Conservation (phyloP, 2,888 invertebrate genomes). For the Ophioninae sp. region DNA sequence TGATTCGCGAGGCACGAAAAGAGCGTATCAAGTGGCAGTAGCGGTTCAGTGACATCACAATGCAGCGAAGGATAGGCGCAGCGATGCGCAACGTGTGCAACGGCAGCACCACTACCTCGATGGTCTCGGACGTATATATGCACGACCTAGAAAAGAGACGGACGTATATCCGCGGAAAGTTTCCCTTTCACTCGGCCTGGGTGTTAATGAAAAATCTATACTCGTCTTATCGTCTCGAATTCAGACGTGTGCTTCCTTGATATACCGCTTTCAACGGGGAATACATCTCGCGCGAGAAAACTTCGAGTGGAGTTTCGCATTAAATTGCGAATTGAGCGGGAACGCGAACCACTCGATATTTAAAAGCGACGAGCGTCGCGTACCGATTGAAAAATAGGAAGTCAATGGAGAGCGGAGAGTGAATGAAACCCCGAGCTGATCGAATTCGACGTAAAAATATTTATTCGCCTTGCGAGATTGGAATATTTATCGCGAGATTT, state of each 20-base stretch:
- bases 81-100: conserved; percentile 49
- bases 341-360: too few relatives aligned
- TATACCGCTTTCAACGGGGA: conserved; percentile 5
- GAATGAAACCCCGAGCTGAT: too few relatives aligned
- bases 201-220: conserved; percentile 52
- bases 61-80: conserved; percentile 43
- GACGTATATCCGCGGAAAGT: conserved; percentile 30
- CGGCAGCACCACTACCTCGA: not conserved
- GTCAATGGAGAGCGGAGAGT: too few relatives aligned
- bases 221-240: conserved; percentile 39
- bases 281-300: not conserved
- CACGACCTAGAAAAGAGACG: conserved; percentile 47
- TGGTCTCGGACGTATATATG: conserved; percentile 15
- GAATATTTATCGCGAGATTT: too few relatives aligned
- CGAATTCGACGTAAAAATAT: too few relatives aligned
- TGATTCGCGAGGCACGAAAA: not conserved
- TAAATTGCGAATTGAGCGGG: not conserved
- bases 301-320: not conserved
- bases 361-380: too few relatives aligned
- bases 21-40: conserved; percentile 7
- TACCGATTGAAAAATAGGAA: too few relatives aligned
- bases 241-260: conserved; percentile 33
- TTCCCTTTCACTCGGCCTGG: conserved; percentile 53
- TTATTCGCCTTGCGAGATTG: too few relatives aligned
- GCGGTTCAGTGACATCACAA: conserved; percentile 47